Base-by-base conservation (phyloP, 2,797 vertebrate genomes). In the Scolopax rusticola region DNA sequence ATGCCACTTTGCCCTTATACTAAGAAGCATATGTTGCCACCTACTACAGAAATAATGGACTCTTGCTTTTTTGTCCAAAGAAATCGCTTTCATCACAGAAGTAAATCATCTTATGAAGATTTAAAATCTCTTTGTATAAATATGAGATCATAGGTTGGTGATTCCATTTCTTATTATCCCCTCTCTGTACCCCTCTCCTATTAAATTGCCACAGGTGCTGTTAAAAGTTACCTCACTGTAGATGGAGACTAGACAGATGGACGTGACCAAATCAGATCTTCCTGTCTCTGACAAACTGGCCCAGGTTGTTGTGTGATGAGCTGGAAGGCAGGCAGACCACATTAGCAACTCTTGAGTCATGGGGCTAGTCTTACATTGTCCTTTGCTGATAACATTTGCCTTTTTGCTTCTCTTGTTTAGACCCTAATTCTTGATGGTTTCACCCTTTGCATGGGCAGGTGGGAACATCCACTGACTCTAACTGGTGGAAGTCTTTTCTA, bases 61-160 rank as follows among this genome's bases (percentile, higher is more conserved):
- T 81, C 23, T n/a, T 38, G 17, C 6, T 82, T 93, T 93, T 93
- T 87, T 76, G 28, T 91, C 19, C 20, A 48, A 24, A 73, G 23
- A 76, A 14, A 15, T 48, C 12, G 8, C n/a, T 63, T 47, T 75
- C 12, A 75, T 33, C 45, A 43, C 40, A 60, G 57, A 43, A 54
- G 53, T 12, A 50, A 76, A 7, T 8, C 19, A 53, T 64, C 11
- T 70, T 47, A 48, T 12, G 36, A 85, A 60, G 32, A 33, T 81
- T 71, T 60, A 9, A 30, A 32, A 14, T 30, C 23, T 95, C n/a
- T 68, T 74, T 82, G 20, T 56, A 15, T 70, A 87, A 43, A 60
- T 63, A 21, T 10, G 27, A 85, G 23, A 9, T 14, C 25, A 64
- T 12, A 57, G 64, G n/a, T 68, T 87, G 30, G 7, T 32, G 15